phyloP scores from a whole-genome alignment of 92 coral and sea anemone species.

The Epizoanthus scotinus region DNA sequence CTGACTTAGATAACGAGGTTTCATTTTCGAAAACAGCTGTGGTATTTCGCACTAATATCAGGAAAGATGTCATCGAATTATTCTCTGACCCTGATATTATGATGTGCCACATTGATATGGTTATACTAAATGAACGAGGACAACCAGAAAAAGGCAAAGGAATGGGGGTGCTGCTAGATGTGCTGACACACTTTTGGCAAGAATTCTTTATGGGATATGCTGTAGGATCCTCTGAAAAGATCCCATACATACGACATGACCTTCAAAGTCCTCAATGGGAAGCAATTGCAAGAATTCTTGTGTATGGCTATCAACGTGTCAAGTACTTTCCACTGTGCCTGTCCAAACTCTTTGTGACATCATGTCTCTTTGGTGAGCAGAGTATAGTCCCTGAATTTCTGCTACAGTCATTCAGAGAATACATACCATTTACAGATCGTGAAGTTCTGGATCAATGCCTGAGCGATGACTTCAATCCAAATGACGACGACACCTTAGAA shows the following conservation, averaged over 20 bases:
- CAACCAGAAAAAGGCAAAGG: conserved; percentile 54
- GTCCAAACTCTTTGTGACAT: conserved; percentile 45
- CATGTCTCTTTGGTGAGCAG: conserved; percentile 56
- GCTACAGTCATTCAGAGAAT: no score
- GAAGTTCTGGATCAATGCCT: no score
- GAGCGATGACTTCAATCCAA: no score
- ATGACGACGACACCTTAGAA: conserved; percentile 44
- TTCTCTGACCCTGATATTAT: conserved; percentile 4
- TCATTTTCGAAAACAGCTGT: not conserved
- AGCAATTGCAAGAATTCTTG: conserved; percentile 57
- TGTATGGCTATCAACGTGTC: conserved; percentile 48
- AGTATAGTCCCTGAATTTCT: conserved; percentile 4
- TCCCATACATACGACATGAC: conserved; percentile 63
- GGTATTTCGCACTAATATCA: conserved; percentile 7
- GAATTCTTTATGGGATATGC: conserved; percentile 37
- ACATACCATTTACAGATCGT: no score
- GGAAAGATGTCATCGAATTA: conserved; percentile 1
- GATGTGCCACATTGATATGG: not conserved
- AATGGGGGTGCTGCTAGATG: conserved; percentile 53
- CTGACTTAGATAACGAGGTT: not conserved
- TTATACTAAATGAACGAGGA: conserved; percentile 37
- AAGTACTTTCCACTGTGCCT: conserved; percentile 50
- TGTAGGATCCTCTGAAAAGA: conserved; percentile 50
- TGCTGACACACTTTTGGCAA: conserved; percentile 54
- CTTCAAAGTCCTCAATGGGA: conserved; percentile 54